These are phyloP conservation scores for Lithobates sylvaticus DNA, from an alignment of 2,797 vertebrate species.

Conservation along the genomic window DNA sequence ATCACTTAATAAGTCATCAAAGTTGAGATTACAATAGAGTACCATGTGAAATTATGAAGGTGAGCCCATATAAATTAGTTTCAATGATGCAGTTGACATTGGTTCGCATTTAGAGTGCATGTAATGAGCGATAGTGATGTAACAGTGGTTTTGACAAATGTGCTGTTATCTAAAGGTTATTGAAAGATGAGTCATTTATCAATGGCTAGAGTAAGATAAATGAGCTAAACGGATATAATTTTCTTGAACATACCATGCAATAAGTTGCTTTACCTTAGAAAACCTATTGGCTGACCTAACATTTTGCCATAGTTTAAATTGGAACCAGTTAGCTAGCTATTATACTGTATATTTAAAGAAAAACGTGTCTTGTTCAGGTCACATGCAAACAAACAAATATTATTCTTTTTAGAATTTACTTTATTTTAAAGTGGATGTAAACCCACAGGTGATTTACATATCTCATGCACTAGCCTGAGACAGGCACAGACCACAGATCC, in stretches of 20 bases:
- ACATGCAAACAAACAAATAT: too few relatives aligned
- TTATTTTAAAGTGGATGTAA: too few relatives aligned
- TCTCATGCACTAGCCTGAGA: too few relatives aligned
- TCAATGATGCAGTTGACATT: conserved; percentile 7
- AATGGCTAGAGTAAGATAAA: conserved; percentile 21
- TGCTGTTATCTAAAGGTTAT: conserved; percentile 35
- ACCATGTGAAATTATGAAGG: not conserved
- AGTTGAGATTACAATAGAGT: not conserved
- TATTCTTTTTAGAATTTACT: too few relatives aligned
- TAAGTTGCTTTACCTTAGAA: conserved; percentile 2
- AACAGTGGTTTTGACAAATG: conserved; percentile 28
- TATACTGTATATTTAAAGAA: too few relatives aligned
- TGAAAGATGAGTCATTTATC: conserved; percentile 31
- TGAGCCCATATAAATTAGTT: conserved; percentile 18
- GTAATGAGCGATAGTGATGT: conserved; percentile 30
- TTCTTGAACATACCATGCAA: not conserved
- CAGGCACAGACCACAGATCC: too few relatives aligned
- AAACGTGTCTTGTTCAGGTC: too few relatives aligned
- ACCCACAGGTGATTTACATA: too few relatives aligned
- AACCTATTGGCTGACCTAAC: not conserved
- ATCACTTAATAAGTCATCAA: not conserved
- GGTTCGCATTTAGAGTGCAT: conserved; percentile 9
- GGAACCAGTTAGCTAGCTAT: too few relatives aligned
- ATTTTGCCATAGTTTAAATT: too few relatives aligned
- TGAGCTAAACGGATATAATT: conserved; percentile 12